Evolutionary conservation across 2,888 invertebrate species (phyloP), one percentile per base, ranked within the genome.

Genomic region (Spialia ferax): DNA sequence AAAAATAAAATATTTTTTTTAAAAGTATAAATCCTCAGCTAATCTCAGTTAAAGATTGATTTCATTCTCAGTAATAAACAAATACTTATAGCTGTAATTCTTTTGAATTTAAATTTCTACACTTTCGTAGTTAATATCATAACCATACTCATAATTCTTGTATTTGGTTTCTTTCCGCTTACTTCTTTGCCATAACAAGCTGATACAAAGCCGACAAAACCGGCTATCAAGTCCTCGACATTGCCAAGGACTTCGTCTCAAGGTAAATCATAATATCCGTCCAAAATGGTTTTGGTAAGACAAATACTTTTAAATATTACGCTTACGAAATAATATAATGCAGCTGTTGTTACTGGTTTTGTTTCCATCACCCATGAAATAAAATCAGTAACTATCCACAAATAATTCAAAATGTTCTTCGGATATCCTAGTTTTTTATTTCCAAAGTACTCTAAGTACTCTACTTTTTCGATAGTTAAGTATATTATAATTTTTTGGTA

Each of bases 161-260:
- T 89, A 88, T 91, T 89, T 91, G 84, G 89, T 92, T 93, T 91
- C 92, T 93, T 92, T 91, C 92, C 91, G 92, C 93, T 93, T 93
- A 87, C 92, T 93, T 93, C 91, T 92, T 91, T 93, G 91, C 91
- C 88, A 91, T 89, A 89, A 91, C 90, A 95, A 97, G 97, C 97
- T 95, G 98, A 98, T 95, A 96, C 97, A 94, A 98, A 98, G 95
- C 98, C 98, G 88, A 96, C 98, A 90, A 98, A 98, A 95, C 98
- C 98, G 94, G 98, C 98, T 93, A 98, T 98, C 95, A 98, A 98
- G 95, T 98, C 98, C 88, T 98, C 98, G 83, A 98, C 98, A 88
- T 96, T 98, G 94, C 98, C 98, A 88, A 95, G 98, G 95, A 98
- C 97, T 85, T 97, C 98, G 80, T 98, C 98, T 80, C 98, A 98